Evolutionary conservation across 2,888 invertebrate species (phyloP), one percentile per base, ranked within the genome.

Genomic region (Arctia plantaginis): DNA sequence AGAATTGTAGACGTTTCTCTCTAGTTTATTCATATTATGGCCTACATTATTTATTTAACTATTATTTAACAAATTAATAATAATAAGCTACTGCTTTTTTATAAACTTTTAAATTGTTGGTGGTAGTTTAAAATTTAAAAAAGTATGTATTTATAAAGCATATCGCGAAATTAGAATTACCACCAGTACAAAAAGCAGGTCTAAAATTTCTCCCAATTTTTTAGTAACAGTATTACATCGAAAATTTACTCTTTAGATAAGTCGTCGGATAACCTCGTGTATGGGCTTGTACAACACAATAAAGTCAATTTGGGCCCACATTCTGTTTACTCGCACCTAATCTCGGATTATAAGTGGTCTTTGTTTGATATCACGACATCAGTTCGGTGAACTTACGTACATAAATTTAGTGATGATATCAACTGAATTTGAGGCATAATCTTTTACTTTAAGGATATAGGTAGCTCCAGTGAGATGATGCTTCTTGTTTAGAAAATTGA

Each of bases 1-100:
- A 81, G 83, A 85, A 85, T 82, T 82, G 86, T 83, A 81, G 79
- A 80, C 78, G 79, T 64, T 79, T 67, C 70, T 62, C 33, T 41
- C 55, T 18, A 73, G 77, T 81, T 69, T 82, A 67, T 71, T 80
- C 82, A 59, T 74, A 75, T 69, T 79, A n/a, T 39, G 6, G 69
- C 78, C 66, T 69, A 62, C 3, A 69, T n/a, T 71, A 33, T n/a
- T n/a, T n/a, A n/a, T n/a, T n/a, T n/a, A n/a, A n/a, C n/a, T n/a
- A n/a, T n/a, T n/a, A n/a, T n/a, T n/a, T n/a, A n/a, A n/a, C n/a
- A n/a, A n/a, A n/a, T n/a, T n/a, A n/a, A n/a, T n/a, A n/a, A n/a
- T n/a, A n/a, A n/a, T n/a, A n/a, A n/a, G n/a, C n/a, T n/a, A n/a
- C n/a, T n/a, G n/a, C n/a, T n/a, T n/a, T n/a, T n/a, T n/a, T n/a